These are phyloP conservation scores for Chironomus striatipennis DNA, from an alignment of 1,140 invertebrate genomes.

Conservation along the genomic window DNA sequence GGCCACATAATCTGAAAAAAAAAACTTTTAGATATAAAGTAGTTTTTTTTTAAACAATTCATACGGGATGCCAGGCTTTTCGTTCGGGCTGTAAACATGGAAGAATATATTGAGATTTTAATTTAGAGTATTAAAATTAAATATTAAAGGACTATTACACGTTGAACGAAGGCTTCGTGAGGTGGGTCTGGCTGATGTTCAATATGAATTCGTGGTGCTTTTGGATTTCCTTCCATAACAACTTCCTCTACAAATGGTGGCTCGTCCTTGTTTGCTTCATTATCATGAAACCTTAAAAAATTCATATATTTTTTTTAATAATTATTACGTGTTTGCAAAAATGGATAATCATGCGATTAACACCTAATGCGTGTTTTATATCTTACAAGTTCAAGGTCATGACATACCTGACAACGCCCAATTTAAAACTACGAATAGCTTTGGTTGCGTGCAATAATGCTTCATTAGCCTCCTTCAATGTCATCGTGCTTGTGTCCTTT, in stretches of 20 bases:
- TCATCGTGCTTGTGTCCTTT: not conserved
- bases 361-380: not conserved
- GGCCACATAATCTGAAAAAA: not conserved
- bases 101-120: not conserved
- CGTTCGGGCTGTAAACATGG: not conserved
- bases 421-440: not conserved
- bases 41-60: not conserved
- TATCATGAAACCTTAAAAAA: not conserved
- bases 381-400: not conserved
- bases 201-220: not conserved
- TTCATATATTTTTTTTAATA: not conserved
- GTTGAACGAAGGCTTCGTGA: not conserved
- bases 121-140: not conserved
- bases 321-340: not conserved
- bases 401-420: not conserved
- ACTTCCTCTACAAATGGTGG: not conserved
- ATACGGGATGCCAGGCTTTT: not conserved
- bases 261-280: not conserved
- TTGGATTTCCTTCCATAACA: constrained; percentile 19
- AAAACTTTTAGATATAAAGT: not conserved
- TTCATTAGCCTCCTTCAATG: not conserved
- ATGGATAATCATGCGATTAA: constrained; percentile 18
- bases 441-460: not conserved
- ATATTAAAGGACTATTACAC: not conserved
- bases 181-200: not conserved